A percentile compares a stretch with the other conserved stretches of the same genome.
phyloP scores from a whole-genome alignment of 2,888 invertebrate species.

The Keiferia lycopersicella region DNA sequence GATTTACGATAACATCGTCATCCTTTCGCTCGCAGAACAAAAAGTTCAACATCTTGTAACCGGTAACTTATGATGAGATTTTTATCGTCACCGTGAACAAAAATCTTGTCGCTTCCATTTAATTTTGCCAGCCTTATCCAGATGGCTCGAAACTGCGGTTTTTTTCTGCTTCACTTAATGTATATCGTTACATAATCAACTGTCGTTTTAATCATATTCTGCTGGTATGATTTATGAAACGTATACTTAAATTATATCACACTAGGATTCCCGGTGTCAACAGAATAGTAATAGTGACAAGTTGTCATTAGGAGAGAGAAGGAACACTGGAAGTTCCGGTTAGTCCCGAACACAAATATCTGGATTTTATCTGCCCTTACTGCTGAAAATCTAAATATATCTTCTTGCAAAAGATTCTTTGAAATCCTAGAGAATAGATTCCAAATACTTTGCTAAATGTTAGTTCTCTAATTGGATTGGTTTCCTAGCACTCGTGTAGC shows the following conservation, averaged over 20 bases:
- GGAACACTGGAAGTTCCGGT: no score
- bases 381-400: neutral
- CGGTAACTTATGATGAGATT: slow-evolving; percentile 12
- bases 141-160: neutral
- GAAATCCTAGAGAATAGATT: slow-evolving; percentile 4
- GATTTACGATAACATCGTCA: slow-evolving; percentile 11
- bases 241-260: neutral
- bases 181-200: slow-evolving; percentile 1
- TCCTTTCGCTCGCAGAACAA: neutral
- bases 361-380: no score
- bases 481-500: slow-evolving; percentile 4
- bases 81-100: slow-evolving; percentile 1
- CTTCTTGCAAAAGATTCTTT: neutral
- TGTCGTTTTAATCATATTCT: neutral
- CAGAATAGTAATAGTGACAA: no score
- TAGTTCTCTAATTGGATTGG: slow-evolving; percentile 1
- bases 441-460: neutral
- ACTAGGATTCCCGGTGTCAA: no score
- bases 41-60: slow-evolving; percentile 5
- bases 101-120: slow-evolving; percentile 10
- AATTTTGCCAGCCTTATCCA: neutral
- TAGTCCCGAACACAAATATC: no score
- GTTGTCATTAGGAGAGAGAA: no score
- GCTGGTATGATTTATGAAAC: neutral
- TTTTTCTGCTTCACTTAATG: slow-evolving; percentile 1